Base-by-base conservation (phyloP, 2,888 invertebrate species). In the Caradrina kadenii region DNA sequence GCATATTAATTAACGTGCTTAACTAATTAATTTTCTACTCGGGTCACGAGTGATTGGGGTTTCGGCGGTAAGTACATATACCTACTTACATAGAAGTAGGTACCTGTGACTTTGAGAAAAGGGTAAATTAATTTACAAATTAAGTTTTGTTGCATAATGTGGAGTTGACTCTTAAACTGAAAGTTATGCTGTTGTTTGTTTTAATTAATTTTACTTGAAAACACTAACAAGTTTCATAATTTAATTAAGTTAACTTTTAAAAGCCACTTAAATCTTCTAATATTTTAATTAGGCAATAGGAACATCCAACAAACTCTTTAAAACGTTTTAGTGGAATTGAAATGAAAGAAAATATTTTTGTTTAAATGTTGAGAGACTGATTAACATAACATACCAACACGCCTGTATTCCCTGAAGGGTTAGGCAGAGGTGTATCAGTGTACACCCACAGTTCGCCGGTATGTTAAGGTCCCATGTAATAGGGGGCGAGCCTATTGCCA, bases 161-260 rank as follows among this genome's bases (percentile, higher is more conserved):
- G 64, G 31, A 69, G 42, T 62, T 56, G 2, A 22, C 19, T 50
- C 45, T n/a, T 61, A 53, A 65, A 80, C 55, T 61, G 45, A 65
- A 63, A 65, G 55, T 68, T 62, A 62, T 58, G 56, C 21, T 76
- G 15, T 56, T 61, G 76, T 72, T 42, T 21, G 54, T 66, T 53
- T 59, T 64, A 79, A 76, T 79, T 66, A 72, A 69, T 61, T 68
- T 79, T 8, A 61, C 48, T 80, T 66, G 7, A n/a, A 26, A 65
- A 59, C 35, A 80, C 63, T 76, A 62, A 66, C 21, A 80, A 80
- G 54, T 71, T 78, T 67, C 8, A 26, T 59, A 67, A 58, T 76
- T 63, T 76, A 62, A 76, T 67, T 17, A 70, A 49, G 39, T 73
- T 64, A 69, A 70, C 63, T 59, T 70, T 56, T 70, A 58, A 61